Percentiles rank a stretch among this genome's conserved stretches.
Conservation (phyloP, 2,113 vertebrate species). For the Potamarius usumacintae region DNA sequence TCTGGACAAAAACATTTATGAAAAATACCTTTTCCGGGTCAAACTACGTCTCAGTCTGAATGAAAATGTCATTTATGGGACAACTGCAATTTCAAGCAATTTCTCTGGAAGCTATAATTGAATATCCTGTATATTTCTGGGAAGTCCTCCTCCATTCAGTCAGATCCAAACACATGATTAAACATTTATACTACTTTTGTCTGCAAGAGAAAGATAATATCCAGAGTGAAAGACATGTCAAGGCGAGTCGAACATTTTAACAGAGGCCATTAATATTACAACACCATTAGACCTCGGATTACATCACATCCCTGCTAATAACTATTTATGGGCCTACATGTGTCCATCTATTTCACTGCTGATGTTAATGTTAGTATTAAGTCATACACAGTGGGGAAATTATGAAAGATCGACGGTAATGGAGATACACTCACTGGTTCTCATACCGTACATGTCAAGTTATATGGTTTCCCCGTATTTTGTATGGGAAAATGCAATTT, state of each 20-base stretch:
- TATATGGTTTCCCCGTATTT: no score
- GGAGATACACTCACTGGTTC: not conserved
- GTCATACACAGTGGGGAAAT: no score
- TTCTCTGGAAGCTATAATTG: not conserved
- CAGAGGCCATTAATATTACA: not conserved
- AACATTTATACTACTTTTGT: slow-evolving; percentile 14
- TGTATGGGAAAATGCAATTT: no score
- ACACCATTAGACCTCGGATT: slow-evolving; percentile 1
- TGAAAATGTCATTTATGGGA: not conserved
- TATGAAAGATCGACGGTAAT: not conserved
- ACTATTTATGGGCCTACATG: not conserved
- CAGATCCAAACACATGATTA: not conserved
- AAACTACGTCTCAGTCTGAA: not conserved
- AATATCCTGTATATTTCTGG: not conserved
- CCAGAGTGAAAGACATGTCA: not conserved
- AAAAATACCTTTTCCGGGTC: not conserved
- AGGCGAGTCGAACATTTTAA: not conserved
- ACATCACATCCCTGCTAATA: slow-evolving; percentile 4
- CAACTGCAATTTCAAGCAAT: not conserved
- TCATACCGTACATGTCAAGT: no score
- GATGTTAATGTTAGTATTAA: not conserved
- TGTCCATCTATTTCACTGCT: not conserved
- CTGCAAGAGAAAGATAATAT: not conserved
- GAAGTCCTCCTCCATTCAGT: not conserved
- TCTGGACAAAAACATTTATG: not conserved